Base-by-base conservation (phyloP, 2,113 vertebrate genomes). In the Epinephelus lanceolatus region DNA sequence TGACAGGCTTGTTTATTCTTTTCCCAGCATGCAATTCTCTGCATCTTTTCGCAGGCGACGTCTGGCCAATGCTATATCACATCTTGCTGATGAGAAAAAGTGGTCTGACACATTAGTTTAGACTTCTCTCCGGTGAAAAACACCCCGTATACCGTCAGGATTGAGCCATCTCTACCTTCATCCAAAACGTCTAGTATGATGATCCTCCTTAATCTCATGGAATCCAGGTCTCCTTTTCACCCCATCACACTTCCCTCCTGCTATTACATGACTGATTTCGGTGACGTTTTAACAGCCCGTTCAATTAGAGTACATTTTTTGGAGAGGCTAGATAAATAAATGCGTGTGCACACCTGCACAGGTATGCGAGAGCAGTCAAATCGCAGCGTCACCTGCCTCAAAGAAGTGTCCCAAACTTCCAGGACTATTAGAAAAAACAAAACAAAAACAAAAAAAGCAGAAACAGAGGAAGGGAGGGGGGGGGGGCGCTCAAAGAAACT, bases 1-100 rank as follows among this genome's bases (percentile, higher is more conserved):
- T 93, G 91, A 91, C 91, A 91, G 88, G 86, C 91, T 93, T 79
- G 89, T 91, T 93, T 91, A 91, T 90, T 92, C 71, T 87, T 83
- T 88, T 92, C 90, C 91, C 87, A 88, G 84, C 83, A 92, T 91
- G 93, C 91, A 93, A 37, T 90, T 88, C 84, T 84, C 80, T 21
- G 81, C 78, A 76, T 84, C 69, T 80, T 78, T 78, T 78, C 62
- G 4, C 82, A 89, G 63, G 74, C 59, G 47, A 55, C 10, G 84
- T 86, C 78, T 85, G 90, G 87, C 88, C 92, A 68, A 21, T 9
- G 67, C 65, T 80, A 52, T 68, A 56, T 76, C 74, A 40, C 61
- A 65, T 89, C 85, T 87, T 15, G 23, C 70, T 85, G 90, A 92
- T 90, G 81, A 85, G 69, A 85, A 84, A 87, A 88, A 84, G 76